Percentiles rank a stretch among this genome's conserved stretches.
Evolutionary conservation across 2,888 invertebrate species (phyloP).

Genomic region (Carpatolechia fugitivella): DNA sequence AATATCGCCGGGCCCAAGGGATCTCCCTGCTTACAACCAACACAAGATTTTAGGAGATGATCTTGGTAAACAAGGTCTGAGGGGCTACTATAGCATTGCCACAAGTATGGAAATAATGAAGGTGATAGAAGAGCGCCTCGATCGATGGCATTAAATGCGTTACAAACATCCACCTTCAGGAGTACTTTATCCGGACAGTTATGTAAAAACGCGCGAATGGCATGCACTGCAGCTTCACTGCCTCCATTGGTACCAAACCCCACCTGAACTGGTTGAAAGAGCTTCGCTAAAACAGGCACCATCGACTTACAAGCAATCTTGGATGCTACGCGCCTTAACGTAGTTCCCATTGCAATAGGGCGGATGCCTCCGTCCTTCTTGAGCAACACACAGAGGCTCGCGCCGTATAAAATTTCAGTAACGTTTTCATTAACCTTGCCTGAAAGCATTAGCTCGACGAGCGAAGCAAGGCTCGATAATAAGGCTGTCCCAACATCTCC

Average conservation of each 20-base stretch:
- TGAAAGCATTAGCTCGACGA: neutral
- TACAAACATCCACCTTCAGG: neutral
- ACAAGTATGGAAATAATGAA: neutral
- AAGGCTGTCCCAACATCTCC: neutral
- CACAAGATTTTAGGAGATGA: neutral
- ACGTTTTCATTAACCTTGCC: neutral
- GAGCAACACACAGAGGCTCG: neutral
- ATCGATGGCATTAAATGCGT: neutral
- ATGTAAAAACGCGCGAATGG: neutral
- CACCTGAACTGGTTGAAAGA: slow-evolving; percentile 3
- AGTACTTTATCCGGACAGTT: neutral
- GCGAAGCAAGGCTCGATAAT: neutral
- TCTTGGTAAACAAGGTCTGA: slow-evolving; percentile 4
- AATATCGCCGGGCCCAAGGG: too few species aligned
- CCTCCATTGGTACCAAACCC: slow-evolving; percentile 3
- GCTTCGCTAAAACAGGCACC: neutral
- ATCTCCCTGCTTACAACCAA: slow-evolving; percentile 11
- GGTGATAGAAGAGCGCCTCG: neutral
- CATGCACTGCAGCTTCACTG: too few species aligned
- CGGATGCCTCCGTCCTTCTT: slow-evolving; percentile 10
- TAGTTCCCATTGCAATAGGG: slow-evolving; percentile 5
- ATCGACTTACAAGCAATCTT: neutral
- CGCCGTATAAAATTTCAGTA: neutral
- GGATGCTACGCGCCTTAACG: neutral
- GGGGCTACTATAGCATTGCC: slow-evolving; percentile 1